Evolutionary conservation across 2,888 invertebrate species (phyloP).

Genomic region (Netelia inedita): DNA sequence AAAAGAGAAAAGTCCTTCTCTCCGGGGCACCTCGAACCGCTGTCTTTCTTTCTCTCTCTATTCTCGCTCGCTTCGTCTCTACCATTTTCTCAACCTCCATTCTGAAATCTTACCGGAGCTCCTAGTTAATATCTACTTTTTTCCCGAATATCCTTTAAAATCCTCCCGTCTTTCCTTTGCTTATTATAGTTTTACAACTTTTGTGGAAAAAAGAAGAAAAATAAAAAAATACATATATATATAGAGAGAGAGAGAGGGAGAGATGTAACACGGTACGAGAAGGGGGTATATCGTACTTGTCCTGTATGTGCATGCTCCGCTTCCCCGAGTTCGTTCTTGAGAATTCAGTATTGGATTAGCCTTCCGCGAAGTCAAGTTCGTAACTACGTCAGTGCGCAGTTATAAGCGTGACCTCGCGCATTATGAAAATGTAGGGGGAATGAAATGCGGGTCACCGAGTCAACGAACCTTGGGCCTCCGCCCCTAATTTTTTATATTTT

Average conservation of each 20-base stretch:
- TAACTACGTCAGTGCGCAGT: constrained; percentile 6
- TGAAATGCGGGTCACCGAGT: too few relatives aligned
- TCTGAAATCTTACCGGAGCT: constrained; percentile 35
- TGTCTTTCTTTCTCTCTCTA: constrained; percentile 42
- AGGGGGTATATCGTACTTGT: constrained; percentile 20
- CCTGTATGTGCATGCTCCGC: neutral
- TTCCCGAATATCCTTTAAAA: constrained; percentile 38
- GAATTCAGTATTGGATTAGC: constrained; percentile 17
- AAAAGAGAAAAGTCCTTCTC: constrained; percentile 1
- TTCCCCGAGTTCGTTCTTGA: neutral
- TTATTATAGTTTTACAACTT: constrained; percentile 62
- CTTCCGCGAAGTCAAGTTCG: constrained; percentile 12
- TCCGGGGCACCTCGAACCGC: constrained; percentile 18
- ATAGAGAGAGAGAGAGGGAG: too few relatives aligned
- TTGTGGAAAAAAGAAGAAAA: constrained; percentile 20
- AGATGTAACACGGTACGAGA: neutral
- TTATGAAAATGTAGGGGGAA: too few relatives aligned
- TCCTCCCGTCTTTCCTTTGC: constrained; percentile 10
- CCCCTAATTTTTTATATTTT: too few relatives aligned
- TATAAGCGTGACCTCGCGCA: too few relatives aligned
- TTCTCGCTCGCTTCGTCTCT: constrained; percentile 50
- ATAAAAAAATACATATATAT: too few relatives aligned
- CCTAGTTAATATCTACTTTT: constrained; percentile 30
- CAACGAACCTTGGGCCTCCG: too few relatives aligned
- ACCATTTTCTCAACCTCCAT: constrained; percentile 49